Evolutionary conservation across 2,113 vertebrate genomes (phyloP).

Genomic region (Oxygymnocypris stewartii): DNA sequence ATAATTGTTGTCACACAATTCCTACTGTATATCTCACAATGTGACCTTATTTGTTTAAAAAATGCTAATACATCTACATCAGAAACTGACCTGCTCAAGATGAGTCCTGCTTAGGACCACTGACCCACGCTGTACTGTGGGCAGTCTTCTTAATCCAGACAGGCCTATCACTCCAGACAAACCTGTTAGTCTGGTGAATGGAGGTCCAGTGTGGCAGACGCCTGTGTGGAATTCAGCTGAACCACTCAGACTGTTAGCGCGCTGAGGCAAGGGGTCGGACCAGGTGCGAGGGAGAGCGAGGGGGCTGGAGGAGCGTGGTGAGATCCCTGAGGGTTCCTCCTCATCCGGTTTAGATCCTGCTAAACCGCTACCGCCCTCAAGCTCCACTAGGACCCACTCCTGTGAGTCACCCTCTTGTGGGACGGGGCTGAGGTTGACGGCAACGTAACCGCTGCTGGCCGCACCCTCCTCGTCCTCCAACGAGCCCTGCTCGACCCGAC

Average conservation of each 20-base stretch:
- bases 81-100: conserved; percentile 81
- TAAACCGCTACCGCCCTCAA: conserved; percentile 84
- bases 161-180: conserved; percentile 37
- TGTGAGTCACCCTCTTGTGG: conserved; percentile 92
- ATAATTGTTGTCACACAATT: too few relatives aligned
- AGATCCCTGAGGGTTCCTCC: conserved; percentile 76
- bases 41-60: neutral
- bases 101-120: conserved; percentile 83
- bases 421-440: conserved; percentile 89
- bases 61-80: neutral
- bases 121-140: conserved; percentile 80
- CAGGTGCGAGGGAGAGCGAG: conserved; percentile 76
- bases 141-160: conserved; percentile 80
- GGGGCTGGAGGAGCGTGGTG: conserved; percentile 71
- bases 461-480: conserved; percentile 82
- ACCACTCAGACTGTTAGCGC: conserved; percentile 69
- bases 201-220: conserved; percentile 70
- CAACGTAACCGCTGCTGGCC: conserved; percentile 90
- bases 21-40: neutral
- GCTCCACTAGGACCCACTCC: conserved; percentile 96
- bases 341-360: conserved; percentile 76
- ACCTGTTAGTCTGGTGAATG: conserved; percentile 74
- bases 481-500: conserved; percentile 74
- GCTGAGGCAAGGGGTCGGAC: conserved; percentile 70
- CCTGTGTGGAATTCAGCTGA: conserved; percentile 69